Percentiles rank a stretch among this genome's conserved stretches.
Conservation (phyloP, 1,140 invertebrate genomes). For the Eubasilissa regina region DNA sequence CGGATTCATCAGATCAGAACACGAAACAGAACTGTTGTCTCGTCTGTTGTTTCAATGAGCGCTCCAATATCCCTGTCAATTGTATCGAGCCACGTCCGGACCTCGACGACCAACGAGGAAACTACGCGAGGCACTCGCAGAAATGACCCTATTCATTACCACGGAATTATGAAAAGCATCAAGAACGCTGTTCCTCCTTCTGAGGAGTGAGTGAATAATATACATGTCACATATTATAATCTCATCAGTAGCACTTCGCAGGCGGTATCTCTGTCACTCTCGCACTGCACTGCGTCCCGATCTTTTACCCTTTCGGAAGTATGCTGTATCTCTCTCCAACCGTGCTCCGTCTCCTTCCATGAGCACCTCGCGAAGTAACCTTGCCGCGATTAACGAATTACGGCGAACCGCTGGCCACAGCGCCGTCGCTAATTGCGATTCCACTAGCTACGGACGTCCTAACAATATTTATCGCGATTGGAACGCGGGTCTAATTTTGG, state of each 20-base stretch:
- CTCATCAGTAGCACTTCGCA: not conserved
- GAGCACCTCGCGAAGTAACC: conserved; percentile 13
- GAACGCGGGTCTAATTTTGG: conserved; percentile 32
- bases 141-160: not conserved
- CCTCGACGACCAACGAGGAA: conserved; percentile 10
- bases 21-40: too few relatives aligned
- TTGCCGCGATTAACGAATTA: conserved; percentile 43
- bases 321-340: not conserved
- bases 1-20: too few relatives aligned
- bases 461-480: conserved; percentile 33
- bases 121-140: not conserved
- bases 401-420: not conserved
- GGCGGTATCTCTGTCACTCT: conserved; percentile 23
- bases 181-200: not conserved
- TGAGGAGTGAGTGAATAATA: conserved; percentile 21
- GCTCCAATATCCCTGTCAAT: conserved; percentile 15
- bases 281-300: conserved; percentile 1
- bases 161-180: not conserved
- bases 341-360: not conserved
- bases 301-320: not conserved
- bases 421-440: conserved; percentile 34
- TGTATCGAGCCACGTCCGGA: conserved; percentile 11
- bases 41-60: too few relatives aligned
- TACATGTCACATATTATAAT: not conserved
- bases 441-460: conserved; percentile 14